These are phyloP conservation scores for Saguinus imperator DNA, from an alignment of 2,113 vertebrate species.

Conservation along the genomic window DNA sequence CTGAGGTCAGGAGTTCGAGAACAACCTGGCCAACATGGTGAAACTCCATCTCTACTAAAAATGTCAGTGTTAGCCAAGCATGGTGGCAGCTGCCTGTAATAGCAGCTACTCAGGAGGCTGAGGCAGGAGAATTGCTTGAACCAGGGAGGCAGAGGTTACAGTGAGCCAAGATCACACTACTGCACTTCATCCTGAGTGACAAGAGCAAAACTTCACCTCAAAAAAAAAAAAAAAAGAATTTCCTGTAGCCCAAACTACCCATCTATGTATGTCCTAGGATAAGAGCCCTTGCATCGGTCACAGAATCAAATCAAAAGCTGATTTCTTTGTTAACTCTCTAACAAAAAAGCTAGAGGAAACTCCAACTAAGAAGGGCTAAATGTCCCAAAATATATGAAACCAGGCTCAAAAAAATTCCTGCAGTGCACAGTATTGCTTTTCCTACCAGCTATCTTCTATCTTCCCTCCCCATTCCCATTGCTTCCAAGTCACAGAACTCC, in stretches of 20 bases:
- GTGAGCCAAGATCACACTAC: no score
- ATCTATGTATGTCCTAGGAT: background rate
- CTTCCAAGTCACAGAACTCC: background rate
- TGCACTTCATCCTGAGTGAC: no score
- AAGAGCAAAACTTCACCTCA: no score
- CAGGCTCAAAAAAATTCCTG: background rate
- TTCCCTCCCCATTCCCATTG: background rate
- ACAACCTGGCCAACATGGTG: no score
- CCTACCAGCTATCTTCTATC: background rate
- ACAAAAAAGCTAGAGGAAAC: slow-evolving; percentile 9
- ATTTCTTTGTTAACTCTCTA: background rate
- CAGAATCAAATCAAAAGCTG: background rate
- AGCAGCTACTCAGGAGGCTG: no score
- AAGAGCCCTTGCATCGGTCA: background rate
- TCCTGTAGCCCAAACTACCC: background rate
- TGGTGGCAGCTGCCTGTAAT: no score
- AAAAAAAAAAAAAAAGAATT: background rate
- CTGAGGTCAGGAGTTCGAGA: no score
- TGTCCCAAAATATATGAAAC: background rate
- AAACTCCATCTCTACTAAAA: no score
- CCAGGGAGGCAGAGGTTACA: no score
- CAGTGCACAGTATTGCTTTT: background rate
- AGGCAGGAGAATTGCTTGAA: no score
- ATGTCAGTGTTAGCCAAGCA: no score
- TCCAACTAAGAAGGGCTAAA: background rate